Evolutionary conservation across 1,140 invertebrate genomes (phyloP), one percentile per base, ranked within the genome.

Genomic region (Manduca sexta): DNA sequence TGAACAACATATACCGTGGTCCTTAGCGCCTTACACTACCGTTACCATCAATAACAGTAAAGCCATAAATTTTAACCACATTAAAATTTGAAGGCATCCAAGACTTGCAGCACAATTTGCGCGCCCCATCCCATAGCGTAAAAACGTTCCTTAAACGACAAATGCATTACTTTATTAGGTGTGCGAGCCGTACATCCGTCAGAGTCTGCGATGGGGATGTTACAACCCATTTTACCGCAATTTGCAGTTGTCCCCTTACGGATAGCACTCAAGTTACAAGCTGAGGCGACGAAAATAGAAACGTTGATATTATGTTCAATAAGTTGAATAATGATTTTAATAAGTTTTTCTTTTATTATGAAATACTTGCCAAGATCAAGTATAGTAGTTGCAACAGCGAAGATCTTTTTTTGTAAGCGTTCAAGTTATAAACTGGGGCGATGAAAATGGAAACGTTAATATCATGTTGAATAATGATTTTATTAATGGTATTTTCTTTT

Each of bases 151-250:
- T 17, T 40, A 16, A 40, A 34, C 70, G 61, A 68, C 57, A 45
- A 45, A 52, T 39, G 65, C 74, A 76, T 77, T 77, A 77, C 66
- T 74, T 80, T 77, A 77, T 75, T 74, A 72, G 70, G 74, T 76
- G 61, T 47, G 72, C 67, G 69, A 69, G 64, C 60, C 60, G 66
- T 73, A 65, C 69, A 77, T 80, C 64, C 67, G 66, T 76, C 74
- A 74, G 67, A 68, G 73, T 67, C 69, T 55, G 62, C 68, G 64
- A 45, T 44, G 56, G 63, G 69, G 67, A 56, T 49, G 61, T 60
- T 64, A 63, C 60, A 60, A 64, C 57, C 71, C 68, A 69, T 75
- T 77, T 70, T 75, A 75, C 72, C 65, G 62, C 72, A 73, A 70
- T 74, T 75, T 77, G 66, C 72, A 75, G 72, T 75, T 72, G 71